Base-by-base conservation (phyloP, 1,140 invertebrate species). In the Formica selysi region DNA sequence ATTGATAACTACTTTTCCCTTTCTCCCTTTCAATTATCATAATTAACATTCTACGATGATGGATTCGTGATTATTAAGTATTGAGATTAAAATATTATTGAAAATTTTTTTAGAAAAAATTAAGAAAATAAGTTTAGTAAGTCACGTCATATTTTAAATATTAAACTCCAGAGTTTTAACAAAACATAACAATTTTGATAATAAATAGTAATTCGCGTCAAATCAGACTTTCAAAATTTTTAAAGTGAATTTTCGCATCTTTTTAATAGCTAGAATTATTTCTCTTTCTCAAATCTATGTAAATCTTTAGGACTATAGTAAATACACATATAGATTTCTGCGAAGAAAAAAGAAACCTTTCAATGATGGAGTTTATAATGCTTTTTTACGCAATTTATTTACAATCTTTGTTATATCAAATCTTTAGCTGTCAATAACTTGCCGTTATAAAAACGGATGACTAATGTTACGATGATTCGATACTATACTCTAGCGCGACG, bases 1-100 rank as follows among this genome's bases (percentile, higher is more conserved):
- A 83, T 57, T 83, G 29, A 83, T 83, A 83, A 83, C 54, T 36
- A 36, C 51, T 41, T 48, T 0, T 13, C 6, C 54, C 10, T 22
- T 7, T 1, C 38, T 1, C 19, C 11, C 26, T 73, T 73, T 44
- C 54, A 74, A 74, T 74, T 74, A 62, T 8, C 54, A 26, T 74
- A 74, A 73, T 74, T 44, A 62, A 83, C n/a, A 74, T 83, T 81
- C 29, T 36, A 61, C n/a, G 13, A n/a, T 62, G 26, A 73, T 74
- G 29, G 11, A 61, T 13, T 48, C 13, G 44, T 48, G 13, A 48
- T 16, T 48, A 48, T 48, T 16, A 7, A 13, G 11, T 61, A 26
- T 65, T 1, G 38, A 65, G n/a, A 78, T 65, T 36, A 5, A 36
- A 48, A 26, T 51, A 10, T 32, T 78, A 7, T 16, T 32, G 7